A percentile compares a stretch with the other conserved stretches of the same genome.
Conservation (phyloP, 1,140 invertebrate genomes). For the Drosophila pandora region DNA sequence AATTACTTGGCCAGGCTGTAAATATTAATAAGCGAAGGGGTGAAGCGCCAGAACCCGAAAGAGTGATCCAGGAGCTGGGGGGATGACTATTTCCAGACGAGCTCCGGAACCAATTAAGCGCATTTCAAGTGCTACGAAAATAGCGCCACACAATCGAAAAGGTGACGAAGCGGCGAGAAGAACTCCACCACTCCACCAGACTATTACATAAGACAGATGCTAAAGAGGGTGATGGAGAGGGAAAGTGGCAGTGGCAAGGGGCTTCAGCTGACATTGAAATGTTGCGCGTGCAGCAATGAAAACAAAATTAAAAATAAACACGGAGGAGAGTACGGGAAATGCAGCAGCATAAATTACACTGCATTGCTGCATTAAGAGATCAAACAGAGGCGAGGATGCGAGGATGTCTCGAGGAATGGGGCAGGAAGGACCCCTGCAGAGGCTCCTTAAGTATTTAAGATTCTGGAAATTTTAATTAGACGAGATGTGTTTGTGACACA, state of each 20-base stretch:
- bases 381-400: conserved; percentile 33
- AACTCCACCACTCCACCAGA: conserved; percentile 28
- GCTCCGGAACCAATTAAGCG: conserved; percentile 71
- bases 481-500: conserved; percentile 22
- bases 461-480: conserved; percentile 70
- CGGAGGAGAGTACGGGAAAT: neutral
- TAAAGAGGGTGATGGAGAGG: conserved; percentile 25
- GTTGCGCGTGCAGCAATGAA: conserved; percentile 68
- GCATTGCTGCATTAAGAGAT: conserved; percentile 65
- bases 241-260: conserved; percentile 8
- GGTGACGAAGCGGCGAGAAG: conserved; percentile 63
- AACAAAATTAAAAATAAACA: conserved; percentile 70
- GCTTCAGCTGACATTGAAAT: conserved; percentile 69
- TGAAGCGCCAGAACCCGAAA: conserved; percentile 12
- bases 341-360: conserved; percentile 72
- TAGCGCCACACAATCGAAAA: conserved; percentile 65
- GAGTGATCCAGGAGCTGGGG: neutral
- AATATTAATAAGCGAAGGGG: conserved; percentile 68
- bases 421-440: conserved; percentile 25
- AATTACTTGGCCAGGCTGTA: conserved; percentile 71
- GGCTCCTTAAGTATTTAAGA: conserved; percentile 51
- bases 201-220: conserved; percentile 65
- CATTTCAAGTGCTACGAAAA: conserved; percentile 78
- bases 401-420: neutral
- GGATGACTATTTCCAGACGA: conserved; percentile 31